Percentiles rank a stretch among this genome's conserved stretches.
Evolutionary conservation across 1,140 invertebrate species (phyloP).

Genomic region (Nephotettix cincticeps): DNA sequence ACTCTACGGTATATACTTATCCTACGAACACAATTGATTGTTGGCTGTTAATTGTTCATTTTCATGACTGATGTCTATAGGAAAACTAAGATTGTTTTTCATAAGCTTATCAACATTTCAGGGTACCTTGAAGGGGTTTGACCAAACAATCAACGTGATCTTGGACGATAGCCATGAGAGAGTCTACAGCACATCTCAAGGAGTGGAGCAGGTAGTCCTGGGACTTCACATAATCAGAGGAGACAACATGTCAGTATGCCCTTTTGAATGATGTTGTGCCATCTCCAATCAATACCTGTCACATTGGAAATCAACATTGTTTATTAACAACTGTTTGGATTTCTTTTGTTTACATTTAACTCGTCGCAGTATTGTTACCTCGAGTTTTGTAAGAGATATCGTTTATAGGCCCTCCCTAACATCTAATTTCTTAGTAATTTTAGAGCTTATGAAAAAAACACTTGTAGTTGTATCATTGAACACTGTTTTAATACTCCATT

Average conservation of each 20-base stretch:
- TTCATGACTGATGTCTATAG: not conserved
- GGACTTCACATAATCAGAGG: conserved; percentile 96
- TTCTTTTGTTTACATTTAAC: no score
- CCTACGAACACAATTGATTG: not conserved
- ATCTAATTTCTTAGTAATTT: no score
- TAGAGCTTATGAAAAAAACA: no score
- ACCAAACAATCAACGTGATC: conserved; percentile 98
- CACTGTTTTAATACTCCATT: no score
- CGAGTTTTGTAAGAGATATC: no score
- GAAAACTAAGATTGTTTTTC: not conserved
- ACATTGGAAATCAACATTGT: no score
- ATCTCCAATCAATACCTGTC: no score
- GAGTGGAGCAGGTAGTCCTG: conserved; percentile 94
- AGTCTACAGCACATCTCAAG: conserved; percentile 88
- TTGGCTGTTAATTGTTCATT: not conserved
- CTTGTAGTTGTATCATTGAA: no score
- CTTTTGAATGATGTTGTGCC: no score
- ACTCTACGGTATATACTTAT: not conserved
- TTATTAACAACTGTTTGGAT: no score
- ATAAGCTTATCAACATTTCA: conserved; percentile 47
- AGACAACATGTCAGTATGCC: conserved; percentile 86
- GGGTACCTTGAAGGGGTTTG: conserved; percentile 89
- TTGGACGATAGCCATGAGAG: conserved; percentile 97
- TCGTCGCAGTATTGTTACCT: no score
- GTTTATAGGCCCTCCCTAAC: no score